Conservation (phyloP, 2,113 vertebrate genomes). For the Scolopax mira region DNA sequence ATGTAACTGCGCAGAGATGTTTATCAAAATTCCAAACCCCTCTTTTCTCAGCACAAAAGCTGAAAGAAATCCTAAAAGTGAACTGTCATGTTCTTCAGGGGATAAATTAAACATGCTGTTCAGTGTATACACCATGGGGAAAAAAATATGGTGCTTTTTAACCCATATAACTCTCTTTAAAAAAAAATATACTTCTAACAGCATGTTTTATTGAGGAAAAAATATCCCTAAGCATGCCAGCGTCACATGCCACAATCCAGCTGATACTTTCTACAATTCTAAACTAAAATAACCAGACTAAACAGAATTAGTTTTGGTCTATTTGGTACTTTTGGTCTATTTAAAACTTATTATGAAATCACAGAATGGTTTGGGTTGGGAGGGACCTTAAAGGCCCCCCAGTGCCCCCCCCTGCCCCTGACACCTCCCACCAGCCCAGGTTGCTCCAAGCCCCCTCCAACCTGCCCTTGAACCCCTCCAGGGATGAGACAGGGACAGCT, state of each 20-base stretch:
- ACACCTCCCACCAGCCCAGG: neutral
- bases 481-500: neutral
- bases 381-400: neutral
- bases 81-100: neutral
- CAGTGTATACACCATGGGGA: neutral
- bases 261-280: neutral
- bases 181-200: neutral
- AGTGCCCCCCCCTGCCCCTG: neutral
- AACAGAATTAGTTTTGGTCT: neutral
- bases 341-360: neutral
- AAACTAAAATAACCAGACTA: neutral
- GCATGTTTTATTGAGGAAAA: neutral
- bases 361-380: neutral
- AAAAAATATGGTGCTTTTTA: neutral
- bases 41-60: neutral
- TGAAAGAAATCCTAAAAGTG: neutral
- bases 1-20: neutral
- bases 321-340: neutral
- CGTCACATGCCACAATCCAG: neutral
- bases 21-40: slow-evolving; percentile 22
- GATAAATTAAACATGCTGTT: neutral
- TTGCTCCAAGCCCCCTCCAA: neutral
- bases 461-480: neutral
- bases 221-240: neutral
- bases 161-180: neutral